Evolutionary conservation across 2,113 vertebrate genomes (phyloP).

Genomic region (Chitala chitala): DNA sequence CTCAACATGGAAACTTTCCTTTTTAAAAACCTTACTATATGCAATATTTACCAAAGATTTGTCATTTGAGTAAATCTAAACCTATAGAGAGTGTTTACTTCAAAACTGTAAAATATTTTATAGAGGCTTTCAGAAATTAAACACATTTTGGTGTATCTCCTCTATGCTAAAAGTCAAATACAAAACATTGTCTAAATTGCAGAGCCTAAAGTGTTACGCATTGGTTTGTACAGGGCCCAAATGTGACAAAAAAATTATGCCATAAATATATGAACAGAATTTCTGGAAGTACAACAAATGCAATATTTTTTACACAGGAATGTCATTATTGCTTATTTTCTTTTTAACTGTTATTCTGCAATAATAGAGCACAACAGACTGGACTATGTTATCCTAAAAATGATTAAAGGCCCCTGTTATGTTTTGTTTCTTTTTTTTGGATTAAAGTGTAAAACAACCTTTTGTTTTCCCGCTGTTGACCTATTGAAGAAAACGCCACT

Average conservation of each 20-base stretch:
- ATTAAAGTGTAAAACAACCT: constrained; percentile 11
- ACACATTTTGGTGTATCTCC: neutral
- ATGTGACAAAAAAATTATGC: neutral
- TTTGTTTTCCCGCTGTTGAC: neutral
- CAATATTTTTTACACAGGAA: constrained; percentile 25
- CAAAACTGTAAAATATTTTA: constrained; percentile 12
- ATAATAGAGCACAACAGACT: constrained; percentile 9
- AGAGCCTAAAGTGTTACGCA: constrained; percentile 14
- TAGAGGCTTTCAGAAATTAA: constrained; percentile 10
- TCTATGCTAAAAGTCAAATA: neutral
- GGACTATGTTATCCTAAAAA: constrained; percentile 24
- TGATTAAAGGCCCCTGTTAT: constrained; percentile 32
- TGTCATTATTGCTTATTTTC: constrained; percentile 28
- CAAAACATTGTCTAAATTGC: constrained; percentile 9
- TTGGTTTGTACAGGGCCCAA: neutral
- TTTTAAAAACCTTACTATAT: no score
- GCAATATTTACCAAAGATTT: constrained; percentile 17
- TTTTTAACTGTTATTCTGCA: constrained; percentile 13
- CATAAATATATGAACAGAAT: no score
- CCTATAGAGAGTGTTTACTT: constrained; percentile 10
- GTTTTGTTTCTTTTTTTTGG: constrained; percentile 7
- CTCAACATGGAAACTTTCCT: neutral
- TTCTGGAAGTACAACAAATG: no score
- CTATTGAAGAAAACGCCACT: constrained; percentile 2
- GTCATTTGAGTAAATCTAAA: neutral